A percentile compares a stretch with the other conserved stretches of the same genome.
Conservation (phyloP, 2,113 vertebrate species). For the Etia nguti region DNA sequence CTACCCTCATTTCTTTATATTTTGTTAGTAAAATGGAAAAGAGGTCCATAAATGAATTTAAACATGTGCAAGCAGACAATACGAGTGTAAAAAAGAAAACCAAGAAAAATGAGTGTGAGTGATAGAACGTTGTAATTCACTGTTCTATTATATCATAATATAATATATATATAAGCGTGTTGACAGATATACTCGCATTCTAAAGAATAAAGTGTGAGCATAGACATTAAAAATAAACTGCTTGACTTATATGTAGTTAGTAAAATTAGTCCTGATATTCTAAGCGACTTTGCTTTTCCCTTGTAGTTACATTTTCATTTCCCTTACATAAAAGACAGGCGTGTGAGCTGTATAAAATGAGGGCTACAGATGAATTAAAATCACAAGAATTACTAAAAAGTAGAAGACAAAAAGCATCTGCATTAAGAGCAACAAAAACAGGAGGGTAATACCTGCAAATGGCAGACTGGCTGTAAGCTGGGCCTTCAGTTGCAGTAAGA, state of each 20-base stretch:
- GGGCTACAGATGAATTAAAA: rapidly evolving
- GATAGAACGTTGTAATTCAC: not conserved
- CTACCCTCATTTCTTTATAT: not conserved
- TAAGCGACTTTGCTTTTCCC: not conserved
- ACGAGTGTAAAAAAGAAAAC: not conserved
- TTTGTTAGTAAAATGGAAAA: not conserved
- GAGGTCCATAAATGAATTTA: not conserved
- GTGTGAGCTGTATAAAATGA: not conserved
- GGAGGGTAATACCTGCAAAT: slow-evolving; percentile 83
- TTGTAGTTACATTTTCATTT: not conserved
- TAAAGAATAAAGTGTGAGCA: not conserved
- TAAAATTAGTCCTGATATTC: not conserved
- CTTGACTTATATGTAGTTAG: not conserved
- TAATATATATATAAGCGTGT: not conserved
- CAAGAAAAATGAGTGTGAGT: not conserved
- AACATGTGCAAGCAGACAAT: not conserved
- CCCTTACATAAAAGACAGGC: not conserved
- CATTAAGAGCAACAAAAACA: not conserved
- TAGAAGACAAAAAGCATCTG: not conserved
- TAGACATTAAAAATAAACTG: not conserved
- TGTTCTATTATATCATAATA: not conserved
- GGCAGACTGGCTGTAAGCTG: slow-evolving; percentile 95
- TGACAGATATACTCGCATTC: not conserved
- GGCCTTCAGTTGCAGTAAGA: slow-evolving; percentile 91
- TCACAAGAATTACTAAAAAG: not conserved